Conservation (phyloP, 2,113 vertebrate species). For the Perca flavescens region DNA sequence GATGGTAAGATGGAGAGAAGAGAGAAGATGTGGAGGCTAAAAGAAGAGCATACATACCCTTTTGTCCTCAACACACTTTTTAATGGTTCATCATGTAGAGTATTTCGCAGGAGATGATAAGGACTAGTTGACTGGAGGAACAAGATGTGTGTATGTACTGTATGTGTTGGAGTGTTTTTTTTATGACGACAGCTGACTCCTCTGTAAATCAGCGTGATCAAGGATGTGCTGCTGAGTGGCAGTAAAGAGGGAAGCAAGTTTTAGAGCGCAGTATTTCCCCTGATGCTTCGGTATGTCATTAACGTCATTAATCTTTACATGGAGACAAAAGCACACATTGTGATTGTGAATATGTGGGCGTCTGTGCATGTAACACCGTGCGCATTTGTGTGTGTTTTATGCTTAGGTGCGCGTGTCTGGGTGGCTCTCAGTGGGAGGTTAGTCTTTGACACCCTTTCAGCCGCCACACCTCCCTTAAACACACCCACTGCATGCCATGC, state of each 20-base stretch:
- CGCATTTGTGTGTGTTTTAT: slow-evolving; percentile 42
- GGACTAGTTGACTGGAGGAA: slow-evolving; percentile 32
- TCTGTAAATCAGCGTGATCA: slow-evolving; percentile 59
- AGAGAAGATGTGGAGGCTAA: neutral
- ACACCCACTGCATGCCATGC: slow-evolving; percentile 78
- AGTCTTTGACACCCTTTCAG: slow-evolving; percentile 72
- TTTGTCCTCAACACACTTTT: slow-evolving; percentile 2
- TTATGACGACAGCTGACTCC: slow-evolving; percentile 44
- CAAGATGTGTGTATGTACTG: neutral
- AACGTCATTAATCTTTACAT: neutral
- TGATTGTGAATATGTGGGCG: neutral
- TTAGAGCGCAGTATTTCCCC: slow-evolving; percentile 13
- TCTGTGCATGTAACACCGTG: neutral
- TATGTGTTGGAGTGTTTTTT: neutral
- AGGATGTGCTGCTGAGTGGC: slow-evolving; percentile 33
- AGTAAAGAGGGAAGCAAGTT: neutral
- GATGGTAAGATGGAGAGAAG: slow-evolving; percentile 26
- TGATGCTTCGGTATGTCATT: slow-evolving; percentile 4
- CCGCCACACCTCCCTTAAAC: slow-evolving; percentile 66
- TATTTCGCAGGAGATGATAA: slow-evolving; percentile 2
- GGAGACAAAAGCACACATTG: slow-evolving; percentile 3
- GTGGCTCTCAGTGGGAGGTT: slow-evolving; percentile 66
- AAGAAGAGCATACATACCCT: neutral
- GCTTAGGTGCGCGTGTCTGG: slow-evolving; percentile 50
- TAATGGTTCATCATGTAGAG: neutral